A percentile compares a stretch with the other conserved stretches of the same genome.
Evolutionary conservation across 2,797 vertebrate genomes (phyloP).

Genomic region (Melopsittacus undulatus): DNA sequence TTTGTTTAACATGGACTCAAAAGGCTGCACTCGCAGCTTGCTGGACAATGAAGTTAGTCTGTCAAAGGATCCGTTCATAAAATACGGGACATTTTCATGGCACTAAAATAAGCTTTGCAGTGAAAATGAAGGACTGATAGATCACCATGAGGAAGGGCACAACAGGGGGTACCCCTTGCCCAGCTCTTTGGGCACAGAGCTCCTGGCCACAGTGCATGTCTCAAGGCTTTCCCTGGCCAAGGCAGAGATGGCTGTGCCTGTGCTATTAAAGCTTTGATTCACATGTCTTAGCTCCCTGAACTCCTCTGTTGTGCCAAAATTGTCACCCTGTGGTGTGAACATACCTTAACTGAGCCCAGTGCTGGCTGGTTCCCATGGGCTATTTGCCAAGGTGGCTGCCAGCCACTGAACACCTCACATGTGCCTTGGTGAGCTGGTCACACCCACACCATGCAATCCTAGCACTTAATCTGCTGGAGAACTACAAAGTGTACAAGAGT

Average conservation of each 20-base stretch:
- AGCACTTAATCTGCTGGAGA: not conserved
- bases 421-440: not conserved
- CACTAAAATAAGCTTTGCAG: not conserved
- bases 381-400: not conserved
- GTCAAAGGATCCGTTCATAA: not conserved
- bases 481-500: not conserved
- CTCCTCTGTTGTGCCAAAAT: not conserved
- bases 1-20: not conserved
- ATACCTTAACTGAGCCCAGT: not conserved
- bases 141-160: not conserved
- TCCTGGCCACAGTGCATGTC: accelerated
- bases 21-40: not conserved
- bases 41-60: not conserved
- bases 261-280: not conserved
- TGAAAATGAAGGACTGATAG: not conserved
- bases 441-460: not conserved
- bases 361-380: not conserved
- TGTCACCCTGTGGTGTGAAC: not conserved
- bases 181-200: not conserved
- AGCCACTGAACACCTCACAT: accelerated
- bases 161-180: not conserved
- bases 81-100: not conserved
- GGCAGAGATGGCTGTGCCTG: not conserved
- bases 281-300: not conserved
- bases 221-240: not conserved